Conservation (phyloP, 2,888 invertebrate genomes). For the Ormyrus rosae region DNA sequence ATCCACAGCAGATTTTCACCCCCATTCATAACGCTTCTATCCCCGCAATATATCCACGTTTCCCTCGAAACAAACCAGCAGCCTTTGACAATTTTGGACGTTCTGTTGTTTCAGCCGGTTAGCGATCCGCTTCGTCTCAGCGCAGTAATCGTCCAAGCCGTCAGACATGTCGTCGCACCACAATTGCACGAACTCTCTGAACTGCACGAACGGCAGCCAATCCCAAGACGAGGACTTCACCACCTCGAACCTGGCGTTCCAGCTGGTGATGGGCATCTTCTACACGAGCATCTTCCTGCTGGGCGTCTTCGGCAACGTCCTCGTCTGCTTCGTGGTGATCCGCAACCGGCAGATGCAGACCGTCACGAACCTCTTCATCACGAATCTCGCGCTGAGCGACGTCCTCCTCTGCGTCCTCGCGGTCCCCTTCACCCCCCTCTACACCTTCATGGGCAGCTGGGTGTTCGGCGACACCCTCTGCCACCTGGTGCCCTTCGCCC, state of each 20-base stretch:
- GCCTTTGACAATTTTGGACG: no score
- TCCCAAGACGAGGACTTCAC: slow-evolving; percentile 71
- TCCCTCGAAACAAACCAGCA: no score
- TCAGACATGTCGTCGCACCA: slow-evolving; percentile 11
- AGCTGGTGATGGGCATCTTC: slow-evolving; percentile 85
- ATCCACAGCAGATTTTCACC: no score
- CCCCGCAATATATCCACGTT: no score
- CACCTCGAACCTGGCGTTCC: slow-evolving; percentile 82
- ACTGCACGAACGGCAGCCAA: slow-evolving; percentile 38
- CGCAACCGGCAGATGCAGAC: slow-evolving; percentile 97
- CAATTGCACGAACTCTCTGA: slow-evolving; percentile 21
- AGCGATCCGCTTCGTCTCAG: not conserved
- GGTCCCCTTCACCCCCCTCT: slow-evolving; percentile 97
- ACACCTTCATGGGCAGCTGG: slow-evolving; percentile 95
- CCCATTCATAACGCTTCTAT: no score
- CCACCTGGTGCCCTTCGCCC: slow-evolving; percentile 94
- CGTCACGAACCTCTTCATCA: slow-evolving; percentile 98
- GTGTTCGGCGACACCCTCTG: slow-evolving; percentile 94
- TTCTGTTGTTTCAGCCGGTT: not conserved
- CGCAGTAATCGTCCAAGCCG: not conserved
- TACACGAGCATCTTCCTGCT: slow-evolving; percentile 90
- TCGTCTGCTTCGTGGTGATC: slow-evolving; percentile 96
- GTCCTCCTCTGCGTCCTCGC: slow-evolving; percentile 94
- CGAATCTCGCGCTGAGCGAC: slow-evolving; percentile 96
- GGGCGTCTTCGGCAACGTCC: slow-evolving; percentile 91